phyloP scores from a whole-genome alignment of 2,888 invertebrate species.

The Papilio protenor region DNA sequence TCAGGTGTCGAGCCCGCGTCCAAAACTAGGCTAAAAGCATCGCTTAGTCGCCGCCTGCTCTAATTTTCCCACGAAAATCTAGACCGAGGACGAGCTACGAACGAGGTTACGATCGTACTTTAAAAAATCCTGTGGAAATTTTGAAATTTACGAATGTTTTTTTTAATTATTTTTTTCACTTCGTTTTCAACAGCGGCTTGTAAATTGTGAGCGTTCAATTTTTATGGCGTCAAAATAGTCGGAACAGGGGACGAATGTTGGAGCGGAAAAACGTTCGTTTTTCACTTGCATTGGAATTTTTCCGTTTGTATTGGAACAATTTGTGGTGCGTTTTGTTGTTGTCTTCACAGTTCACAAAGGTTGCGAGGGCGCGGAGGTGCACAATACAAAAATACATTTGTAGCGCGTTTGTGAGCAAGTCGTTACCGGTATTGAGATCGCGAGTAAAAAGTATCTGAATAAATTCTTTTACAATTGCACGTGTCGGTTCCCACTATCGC shows the following conservation, averaged over 20 bases:
- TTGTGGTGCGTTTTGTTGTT: slow-evolving; percentile 64
- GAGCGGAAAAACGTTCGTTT: slow-evolving; percentile 69
- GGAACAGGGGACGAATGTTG: slow-evolving; percentile 49
- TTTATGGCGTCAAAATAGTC: slow-evolving; percentile 55
- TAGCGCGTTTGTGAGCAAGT: slow-evolving; percentile 68
- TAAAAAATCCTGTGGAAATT: slow-evolving; percentile 54
- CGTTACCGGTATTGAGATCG: slow-evolving; percentile 69
- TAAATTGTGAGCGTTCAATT: slow-evolving; percentile 53
- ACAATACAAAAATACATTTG: slow-evolving; percentile 66
- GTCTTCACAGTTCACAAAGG: slow-evolving; percentile 59
- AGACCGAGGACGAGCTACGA: slow-evolving; percentile 60
- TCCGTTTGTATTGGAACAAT: slow-evolving; percentile 74
- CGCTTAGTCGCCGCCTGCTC: slow-evolving; percentile 60
- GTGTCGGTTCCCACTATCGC: slow-evolving; percentile 46
- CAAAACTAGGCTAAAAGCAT: slow-evolving; percentile 73
- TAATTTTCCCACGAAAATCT: slow-evolving; percentile 71
- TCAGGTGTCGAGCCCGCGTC: slow-evolving; percentile 69
- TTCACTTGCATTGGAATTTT: slow-evolving; percentile 67
- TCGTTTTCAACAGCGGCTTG: slow-evolving; percentile 44
- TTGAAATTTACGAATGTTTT: slow-evolving; percentile 46
- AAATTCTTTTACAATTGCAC: slow-evolving; percentile 61
- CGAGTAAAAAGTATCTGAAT: slow-evolving; percentile 63
- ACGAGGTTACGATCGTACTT: slow-evolving; percentile 61
- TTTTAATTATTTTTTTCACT: slow-evolving; percentile 45
- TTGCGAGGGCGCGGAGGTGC: slow-evolving; percentile 53